phyloP scores from a whole-genome alignment of 2,113 vertebrate species.

The Gambusia affinis region DNA sequence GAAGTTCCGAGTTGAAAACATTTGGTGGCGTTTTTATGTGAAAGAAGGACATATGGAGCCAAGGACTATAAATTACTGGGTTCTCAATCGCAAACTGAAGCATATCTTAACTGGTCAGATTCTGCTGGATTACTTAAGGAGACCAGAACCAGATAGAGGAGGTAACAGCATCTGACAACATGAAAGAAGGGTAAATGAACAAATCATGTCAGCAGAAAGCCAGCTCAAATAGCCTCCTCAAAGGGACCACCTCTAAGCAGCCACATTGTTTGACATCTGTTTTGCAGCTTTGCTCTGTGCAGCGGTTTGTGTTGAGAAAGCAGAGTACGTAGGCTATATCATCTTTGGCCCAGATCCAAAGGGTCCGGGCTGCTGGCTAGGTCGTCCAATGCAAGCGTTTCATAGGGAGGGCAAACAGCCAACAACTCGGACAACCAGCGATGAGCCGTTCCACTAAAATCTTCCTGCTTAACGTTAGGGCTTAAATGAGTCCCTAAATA shows the following conservation, averaged over 20 bases:
- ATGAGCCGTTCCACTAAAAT: slow-evolving; percentile 18
- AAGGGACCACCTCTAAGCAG: slow-evolving; percentile 62
- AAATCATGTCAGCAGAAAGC: slow-evolving; percentile 54
- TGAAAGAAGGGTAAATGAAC: slow-evolving; percentile 51
- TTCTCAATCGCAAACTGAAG: slow-evolving; percentile 10
- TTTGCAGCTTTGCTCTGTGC: slow-evolving; percentile 73
- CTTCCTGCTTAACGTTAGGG: slow-evolving; percentile 6
- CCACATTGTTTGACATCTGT: slow-evolving; percentile 71
- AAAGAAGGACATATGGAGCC: slow-evolving; percentile 8
- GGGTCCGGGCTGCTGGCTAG: slow-evolving; percentile 67
- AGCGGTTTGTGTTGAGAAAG: slow-evolving; percentile 69
- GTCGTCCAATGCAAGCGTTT: slow-evolving; percentile 50
- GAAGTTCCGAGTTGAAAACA: slow-evolving; percentile 15
- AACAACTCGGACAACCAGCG: slow-evolving; percentile 10
- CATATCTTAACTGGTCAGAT: slow-evolving; percentile 11
- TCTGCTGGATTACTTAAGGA: slow-evolving; percentile 20
- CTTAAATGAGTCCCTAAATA: slow-evolving; percentile 2
- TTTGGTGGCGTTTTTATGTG: background rate
- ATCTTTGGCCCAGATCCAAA: slow-evolving; percentile 68
- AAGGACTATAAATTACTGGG: background rate
- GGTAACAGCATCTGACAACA: slow-evolving; percentile 39
- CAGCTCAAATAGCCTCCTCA: slow-evolving; percentile 20
- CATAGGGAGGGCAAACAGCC: slow-evolving; percentile 20
- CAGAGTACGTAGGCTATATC: slow-evolving; percentile 65
- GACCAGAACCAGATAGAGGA: slow-evolving; percentile 24